Percentiles rank a stretch among this genome's conserved stretches.
Conservation (phyloP, 1,140 invertebrate genomes). For the Psix sp. region DNA sequence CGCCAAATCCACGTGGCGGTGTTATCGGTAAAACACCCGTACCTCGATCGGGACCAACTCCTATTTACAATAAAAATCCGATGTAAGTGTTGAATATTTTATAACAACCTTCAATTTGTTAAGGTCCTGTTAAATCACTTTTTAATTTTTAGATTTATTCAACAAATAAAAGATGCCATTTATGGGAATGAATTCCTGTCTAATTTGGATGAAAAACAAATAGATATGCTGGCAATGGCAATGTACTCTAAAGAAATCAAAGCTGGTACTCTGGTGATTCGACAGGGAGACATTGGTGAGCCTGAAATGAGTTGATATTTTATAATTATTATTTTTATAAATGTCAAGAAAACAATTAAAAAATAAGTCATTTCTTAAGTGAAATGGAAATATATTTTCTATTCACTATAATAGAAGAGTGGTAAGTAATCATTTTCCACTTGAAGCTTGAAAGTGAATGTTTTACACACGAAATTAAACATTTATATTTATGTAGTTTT, state of each 20-base stretch:
- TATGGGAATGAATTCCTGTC: slow-evolving; percentile 94
- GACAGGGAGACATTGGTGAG: slow-evolving; percentile 87
- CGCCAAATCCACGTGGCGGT: slow-evolving; percentile 68
- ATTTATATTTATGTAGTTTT: no score
- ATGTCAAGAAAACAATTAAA: slow-evolving; percentile 1
- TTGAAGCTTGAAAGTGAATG: no score
- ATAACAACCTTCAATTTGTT: no score
- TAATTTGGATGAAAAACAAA: slow-evolving; percentile 91
- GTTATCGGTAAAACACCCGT: slow-evolving; percentile 69
- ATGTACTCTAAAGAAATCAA: slow-evolving; percentile 90
- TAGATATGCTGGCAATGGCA: slow-evolving; percentile 90
- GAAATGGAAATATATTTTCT: no score
- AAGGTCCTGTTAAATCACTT: no score
- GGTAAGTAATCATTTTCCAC: no score
- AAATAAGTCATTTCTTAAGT: no score
- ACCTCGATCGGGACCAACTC: slow-evolving; percentile 62
- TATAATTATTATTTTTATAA: background rate
- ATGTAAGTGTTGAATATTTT: no score
- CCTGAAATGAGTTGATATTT: background rate
- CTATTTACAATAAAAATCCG: slow-evolving; percentile 40
- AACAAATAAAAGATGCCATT: slow-evolving; percentile 83
- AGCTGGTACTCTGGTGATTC: slow-evolving; percentile 88
- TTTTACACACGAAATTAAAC: no score
- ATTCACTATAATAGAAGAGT: no score
- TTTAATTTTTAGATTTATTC: slow-evolving; percentile 60